Conservation (phyloP, 1,140 invertebrate genomes). For the Vanessa atalanta region DNA sequence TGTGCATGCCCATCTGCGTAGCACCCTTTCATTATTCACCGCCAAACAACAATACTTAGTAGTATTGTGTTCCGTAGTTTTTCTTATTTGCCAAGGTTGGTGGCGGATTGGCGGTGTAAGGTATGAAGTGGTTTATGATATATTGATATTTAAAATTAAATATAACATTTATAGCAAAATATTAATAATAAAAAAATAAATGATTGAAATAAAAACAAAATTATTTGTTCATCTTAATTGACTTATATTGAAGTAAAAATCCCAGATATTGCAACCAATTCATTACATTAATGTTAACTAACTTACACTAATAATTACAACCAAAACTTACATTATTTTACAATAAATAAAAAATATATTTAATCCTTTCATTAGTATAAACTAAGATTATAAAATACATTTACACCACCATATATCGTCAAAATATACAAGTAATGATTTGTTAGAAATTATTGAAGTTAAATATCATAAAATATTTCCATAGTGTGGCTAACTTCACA, state of each 20-base stretch:
- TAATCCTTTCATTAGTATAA: conserved; percentile 20
- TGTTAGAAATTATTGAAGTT: neutral
- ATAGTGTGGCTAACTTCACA: neutral
- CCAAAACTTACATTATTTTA: conserved; percentile 38
- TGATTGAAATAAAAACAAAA: neutral
- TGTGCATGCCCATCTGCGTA: too few species aligned
- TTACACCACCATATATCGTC: neutral
- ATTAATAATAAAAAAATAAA: neutral
- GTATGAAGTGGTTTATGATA: too few species aligned
- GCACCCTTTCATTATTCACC: too few species aligned
- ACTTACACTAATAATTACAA: conserved; percentile 34
- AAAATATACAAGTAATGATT: conserved; percentile 19
- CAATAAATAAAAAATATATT: conserved; percentile 42
- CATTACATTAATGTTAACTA: conserved; percentile 27
- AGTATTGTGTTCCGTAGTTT: too few species aligned
- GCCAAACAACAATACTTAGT: too few species aligned
- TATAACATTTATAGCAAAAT: too few species aligned
- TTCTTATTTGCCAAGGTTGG: too few species aligned
- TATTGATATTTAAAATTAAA: too few species aligned
- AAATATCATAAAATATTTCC: neutral
- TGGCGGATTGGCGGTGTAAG: too few species aligned
- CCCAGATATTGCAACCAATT: conserved; percentile 43
- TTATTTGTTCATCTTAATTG: conserved; percentile 34
- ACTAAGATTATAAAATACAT: conserved; percentile 16
- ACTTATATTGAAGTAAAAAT: conserved; percentile 44